Evolutionary conservation across 2,888 invertebrate species (phyloP), one percentile per base, ranked within the genome.

Genomic region (Heliconius erato): DNA sequence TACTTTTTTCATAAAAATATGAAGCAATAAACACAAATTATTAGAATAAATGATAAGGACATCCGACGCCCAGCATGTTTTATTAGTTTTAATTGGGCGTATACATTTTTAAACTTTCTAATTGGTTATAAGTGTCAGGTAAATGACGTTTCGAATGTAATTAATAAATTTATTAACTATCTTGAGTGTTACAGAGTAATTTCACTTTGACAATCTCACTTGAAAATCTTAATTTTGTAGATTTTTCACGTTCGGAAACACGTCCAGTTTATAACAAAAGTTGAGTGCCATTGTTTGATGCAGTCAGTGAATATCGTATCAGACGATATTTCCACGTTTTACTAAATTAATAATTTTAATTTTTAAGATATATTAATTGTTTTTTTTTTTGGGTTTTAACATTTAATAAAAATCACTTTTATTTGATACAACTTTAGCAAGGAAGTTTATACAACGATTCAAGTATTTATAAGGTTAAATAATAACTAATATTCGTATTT

Each of bases 201-300:
- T 71, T 40, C 71, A n/a, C 2, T 44, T 72, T 16, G 71, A 72
- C 71, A 72, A 72, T 44, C 44, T 72, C 71, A 72, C 26, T 72
- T 16, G 5, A 26, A 26, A 26, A 44, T 72, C 3, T n/a, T 26
- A 14, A 26, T 26, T 63, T 72, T 44, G 44, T 26, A 44, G 44
- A 44, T 2, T 44, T 44, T 72, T 16, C 4, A 72, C n/a, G 40
- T 16, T 26, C 71, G 26, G 44, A 72, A 44, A 72, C 7, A 26
- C 71, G 71, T 72, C 44, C 49, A 72, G 14, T 72, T n/a, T 49
- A 72, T 16, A 23, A 26, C 26, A 72, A 72, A 44, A 49, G 16
- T 9, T 26, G 3, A 72, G 72, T 72, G 72, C 72, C 72, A 72
- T 72, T 71, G 6, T 71, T 71, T 71, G 23, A 69, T 23, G 69